Conservation (phyloP, 2,113 vertebrate genomes). For the Anhinga rufa region DNA sequence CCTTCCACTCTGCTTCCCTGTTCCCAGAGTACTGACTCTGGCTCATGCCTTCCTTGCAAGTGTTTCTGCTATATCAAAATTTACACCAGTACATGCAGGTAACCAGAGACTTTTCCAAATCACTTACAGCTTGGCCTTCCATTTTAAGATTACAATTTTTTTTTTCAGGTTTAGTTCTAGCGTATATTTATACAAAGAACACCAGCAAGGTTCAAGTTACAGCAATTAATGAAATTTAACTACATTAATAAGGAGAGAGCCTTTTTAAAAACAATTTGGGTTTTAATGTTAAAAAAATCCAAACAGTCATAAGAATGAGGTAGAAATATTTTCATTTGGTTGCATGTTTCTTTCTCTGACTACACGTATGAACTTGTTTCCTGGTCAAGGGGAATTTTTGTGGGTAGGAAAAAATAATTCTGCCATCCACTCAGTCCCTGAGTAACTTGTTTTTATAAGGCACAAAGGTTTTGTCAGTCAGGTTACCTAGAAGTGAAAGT, state of each 20-base stretch:
- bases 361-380: constrained; percentile 57
- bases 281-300: neutral
- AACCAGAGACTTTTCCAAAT: neutral
- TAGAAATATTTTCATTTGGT: constrained; percentile 36
- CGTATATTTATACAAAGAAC: neutral
- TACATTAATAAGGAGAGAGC: neutral
- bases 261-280: neutral
- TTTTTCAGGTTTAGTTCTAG: neutral
- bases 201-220: neutral
- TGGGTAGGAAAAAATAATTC: constrained; percentile 40
- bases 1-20: neutral
- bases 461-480: constrained; percentile 46
- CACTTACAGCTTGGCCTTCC: neutral
- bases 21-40: neutral
- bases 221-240: neutral
- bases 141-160: neutral
- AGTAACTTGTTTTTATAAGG: constrained; percentile 50
- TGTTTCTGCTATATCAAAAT: neutral
- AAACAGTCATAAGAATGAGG: neutral
- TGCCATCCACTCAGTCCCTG: constrained; percentile 25
- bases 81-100: neutral
- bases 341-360: constrained; percentile 13
- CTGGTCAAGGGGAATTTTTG: constrained; percentile 60
- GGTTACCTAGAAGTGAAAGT: constrained; percentile 67
- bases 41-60: neutral